Evolutionary conservation across 2,888 invertebrate species (phyloP).

Genomic region (Eretmocerus hayati): DNA sequence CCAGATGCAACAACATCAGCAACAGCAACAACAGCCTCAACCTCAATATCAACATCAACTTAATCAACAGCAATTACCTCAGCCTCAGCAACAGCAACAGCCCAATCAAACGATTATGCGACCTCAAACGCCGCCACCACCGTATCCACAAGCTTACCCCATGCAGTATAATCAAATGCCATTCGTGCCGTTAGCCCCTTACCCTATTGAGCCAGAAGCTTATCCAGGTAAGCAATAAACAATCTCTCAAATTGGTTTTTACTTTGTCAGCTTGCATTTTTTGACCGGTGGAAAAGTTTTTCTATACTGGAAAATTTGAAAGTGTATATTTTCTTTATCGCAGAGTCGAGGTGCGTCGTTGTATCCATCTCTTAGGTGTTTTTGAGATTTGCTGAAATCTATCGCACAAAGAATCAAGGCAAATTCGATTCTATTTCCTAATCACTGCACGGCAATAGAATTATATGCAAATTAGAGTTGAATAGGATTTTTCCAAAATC

Average conservation of each 20-base stretch:
- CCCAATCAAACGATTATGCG: slow-evolving; percentile 5
- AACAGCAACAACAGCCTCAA: background rate
- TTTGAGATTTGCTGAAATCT: no score
- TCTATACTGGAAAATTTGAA: no score
- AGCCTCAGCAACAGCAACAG: background rate
- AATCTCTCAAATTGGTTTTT: background rate
- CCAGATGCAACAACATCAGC: slow-evolving; percentile 5
- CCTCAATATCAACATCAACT: background rate
- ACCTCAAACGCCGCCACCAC: slow-evolving; percentile 12
- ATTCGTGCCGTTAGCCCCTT: slow-evolving; percentile 13
- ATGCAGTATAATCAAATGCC: slow-evolving; percentile 18
- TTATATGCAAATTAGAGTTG: no score
- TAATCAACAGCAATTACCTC: background rate
- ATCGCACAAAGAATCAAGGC: no score
- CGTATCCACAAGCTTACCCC: slow-evolving; percentile 13
- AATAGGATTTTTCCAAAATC: no score
- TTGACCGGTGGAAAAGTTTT: no score
- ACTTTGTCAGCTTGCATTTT: no score
- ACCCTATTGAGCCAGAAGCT: slow-evolving; percentile 11
- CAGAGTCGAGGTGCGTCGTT: no score
- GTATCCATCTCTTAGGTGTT: no score
- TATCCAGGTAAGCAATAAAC: slow-evolving; percentile 10
- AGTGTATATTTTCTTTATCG: no score
- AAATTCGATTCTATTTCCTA: no score
- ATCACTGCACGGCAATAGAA: no score